Conservation (phyloP, 2,797 vertebrate species). For the Netta rufina region DNA sequence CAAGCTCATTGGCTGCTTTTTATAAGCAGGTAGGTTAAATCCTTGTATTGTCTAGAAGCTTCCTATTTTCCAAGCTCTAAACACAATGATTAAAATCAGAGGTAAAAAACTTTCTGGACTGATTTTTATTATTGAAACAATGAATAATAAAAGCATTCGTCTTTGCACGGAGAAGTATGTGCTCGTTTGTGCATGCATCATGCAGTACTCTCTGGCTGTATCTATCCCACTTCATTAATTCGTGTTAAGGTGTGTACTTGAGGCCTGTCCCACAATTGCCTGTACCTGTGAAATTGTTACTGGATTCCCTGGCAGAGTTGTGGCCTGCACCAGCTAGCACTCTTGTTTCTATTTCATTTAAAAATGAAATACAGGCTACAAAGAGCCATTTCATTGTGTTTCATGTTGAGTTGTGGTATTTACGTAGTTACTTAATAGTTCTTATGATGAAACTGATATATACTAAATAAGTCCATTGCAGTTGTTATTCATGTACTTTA, state of each 20-base stretch:
- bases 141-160: background rate
- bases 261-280: background rate
- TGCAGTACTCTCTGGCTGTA: background rate
- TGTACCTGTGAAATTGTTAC: background rate
- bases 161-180: background rate
- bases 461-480: background rate
- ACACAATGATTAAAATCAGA: background rate
- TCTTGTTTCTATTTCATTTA: background rate
- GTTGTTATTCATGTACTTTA: background rate
- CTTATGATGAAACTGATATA: background rate
- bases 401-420: background rate
- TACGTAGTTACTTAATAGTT: background rate
- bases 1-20: background rate
- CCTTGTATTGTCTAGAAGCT: background rate
- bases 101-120: background rate
- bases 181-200: accelerated
- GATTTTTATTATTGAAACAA: background rate
- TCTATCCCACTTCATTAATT: background rate
- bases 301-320: background rate
- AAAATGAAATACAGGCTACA: background rate
- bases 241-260: background rate
- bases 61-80: background rate
- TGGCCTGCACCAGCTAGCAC: background rate
- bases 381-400: background rate
- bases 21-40: background rate